These are phyloP conservation scores for Albula goreensis DNA, from an alignment of 2,113 vertebrate genomes.

Conservation along the genomic window DNA sequence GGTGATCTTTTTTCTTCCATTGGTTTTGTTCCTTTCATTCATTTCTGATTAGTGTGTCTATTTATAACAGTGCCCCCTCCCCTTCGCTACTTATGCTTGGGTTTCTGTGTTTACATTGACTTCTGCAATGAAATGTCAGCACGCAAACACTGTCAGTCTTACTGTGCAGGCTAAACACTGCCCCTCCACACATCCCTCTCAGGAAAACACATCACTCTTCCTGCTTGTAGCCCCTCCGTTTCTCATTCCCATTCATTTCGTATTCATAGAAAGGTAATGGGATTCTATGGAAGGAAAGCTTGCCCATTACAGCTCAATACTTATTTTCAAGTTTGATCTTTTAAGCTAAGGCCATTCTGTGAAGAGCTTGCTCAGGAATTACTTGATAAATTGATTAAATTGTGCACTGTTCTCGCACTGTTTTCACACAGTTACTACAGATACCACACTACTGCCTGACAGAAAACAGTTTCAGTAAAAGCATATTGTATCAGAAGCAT, in stretches of 20 bases:
- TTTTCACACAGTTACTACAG: neutral
- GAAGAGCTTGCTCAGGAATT: neutral
- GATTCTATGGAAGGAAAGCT: neutral
- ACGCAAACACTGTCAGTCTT: neutral
- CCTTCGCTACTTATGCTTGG: neutral
- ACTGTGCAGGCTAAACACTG: neutral
- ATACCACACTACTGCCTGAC: too few relatives aligned
- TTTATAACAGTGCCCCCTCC: neutral
- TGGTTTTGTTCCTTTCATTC: neutral
- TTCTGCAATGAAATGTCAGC: neutral
- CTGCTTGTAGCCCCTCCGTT: neutral
- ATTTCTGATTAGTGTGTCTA: neutral
- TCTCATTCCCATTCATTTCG: neutral
- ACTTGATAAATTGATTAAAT: neutral
- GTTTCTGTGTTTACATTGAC: neutral
- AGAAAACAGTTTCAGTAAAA: too few relatives aligned
- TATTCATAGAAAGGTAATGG: neutral
- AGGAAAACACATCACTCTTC: neutral
- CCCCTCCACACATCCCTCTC: neutral
- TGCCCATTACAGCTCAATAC: neutral
- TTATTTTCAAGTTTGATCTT: slow-evolving; percentile 7
- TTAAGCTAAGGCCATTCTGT: neutral
- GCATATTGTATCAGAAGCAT: too few relatives aligned
- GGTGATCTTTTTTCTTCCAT: neutral
- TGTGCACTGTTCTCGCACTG: neutral